These are phyloP conservation scores for Epirrhoe alternata DNA, from an alignment of 2,888 invertebrate genomes.

Conservation along the genomic window DNA sequence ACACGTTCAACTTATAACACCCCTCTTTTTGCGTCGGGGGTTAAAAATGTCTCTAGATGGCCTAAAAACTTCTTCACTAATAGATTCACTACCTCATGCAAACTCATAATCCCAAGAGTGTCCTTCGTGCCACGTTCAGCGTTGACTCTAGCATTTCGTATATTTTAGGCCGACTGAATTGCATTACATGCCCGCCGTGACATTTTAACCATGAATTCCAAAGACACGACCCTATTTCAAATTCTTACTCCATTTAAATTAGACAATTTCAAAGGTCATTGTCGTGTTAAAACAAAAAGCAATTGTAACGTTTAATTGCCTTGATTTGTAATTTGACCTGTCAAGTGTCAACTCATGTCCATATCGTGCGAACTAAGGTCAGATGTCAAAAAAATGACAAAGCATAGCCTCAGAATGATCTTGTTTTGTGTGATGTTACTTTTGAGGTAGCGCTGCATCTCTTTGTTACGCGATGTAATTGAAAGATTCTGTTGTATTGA, in stretches of 20 bases:
- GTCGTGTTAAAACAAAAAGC: constrained; percentile 55
- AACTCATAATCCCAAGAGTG: neutral
- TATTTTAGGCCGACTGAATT: constrained; percentile 33
- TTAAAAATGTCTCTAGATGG: too few species aligned
- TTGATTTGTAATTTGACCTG: constrained; percentile 60
- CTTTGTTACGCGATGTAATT: constrained; percentile 21
- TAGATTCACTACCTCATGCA: neutral
- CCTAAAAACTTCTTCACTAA: too few species aligned
- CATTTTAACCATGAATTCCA: constrained; percentile 26
- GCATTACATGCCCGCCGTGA: constrained; percentile 23
- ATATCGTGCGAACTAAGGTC: constrained; percentile 51
- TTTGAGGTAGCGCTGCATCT: neutral
- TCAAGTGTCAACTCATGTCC: constrained; percentile 54
- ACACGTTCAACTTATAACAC: too few species aligned
- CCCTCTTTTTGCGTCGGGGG: too few species aligned
- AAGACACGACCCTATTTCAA: constrained; percentile 20
- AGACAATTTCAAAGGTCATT: constrained; percentile 55
- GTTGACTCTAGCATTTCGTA: constrained; percentile 14
- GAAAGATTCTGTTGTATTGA: constrained; percentile 17
- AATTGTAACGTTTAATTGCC: constrained; percentile 65
- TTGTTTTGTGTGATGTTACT: constrained; percentile 15
- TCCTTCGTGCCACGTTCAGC: neutral
- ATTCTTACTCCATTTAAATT: constrained; percentile 27
- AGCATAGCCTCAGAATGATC: constrained; percentile 29
- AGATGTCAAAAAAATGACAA: constrained; percentile 40